Percentiles rank a stretch among this genome's conserved stretches.
phyloP scores from a whole-genome alignment of 2,797 vertebrate species.

The Triplophysa bombifrons region DNA sequence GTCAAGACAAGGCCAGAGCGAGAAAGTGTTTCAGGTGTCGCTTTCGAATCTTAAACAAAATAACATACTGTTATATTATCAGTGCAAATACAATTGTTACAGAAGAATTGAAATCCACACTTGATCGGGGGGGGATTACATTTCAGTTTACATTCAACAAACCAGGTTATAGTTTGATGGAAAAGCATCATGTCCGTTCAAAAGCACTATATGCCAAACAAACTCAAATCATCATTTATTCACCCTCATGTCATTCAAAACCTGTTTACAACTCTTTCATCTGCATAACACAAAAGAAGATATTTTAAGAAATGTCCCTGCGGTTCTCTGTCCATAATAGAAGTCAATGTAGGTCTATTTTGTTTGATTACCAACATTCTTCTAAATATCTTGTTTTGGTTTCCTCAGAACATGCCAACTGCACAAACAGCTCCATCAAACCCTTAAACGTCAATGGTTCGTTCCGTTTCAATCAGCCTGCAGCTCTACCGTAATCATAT shows the following conservation, averaged over 20 bases:
- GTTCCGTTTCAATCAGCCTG: background rate
- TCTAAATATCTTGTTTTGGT: too few species aligned
- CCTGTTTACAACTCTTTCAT: too few species aligned
- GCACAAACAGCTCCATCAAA: background rate
- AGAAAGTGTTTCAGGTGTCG: constrained; percentile 15
- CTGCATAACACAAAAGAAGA: too few species aligned
- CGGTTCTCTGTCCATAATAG: too few species aligned
- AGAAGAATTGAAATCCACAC: background rate
- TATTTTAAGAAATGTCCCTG: too few species aligned
- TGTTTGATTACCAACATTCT: too few species aligned
- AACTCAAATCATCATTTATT: background rate
- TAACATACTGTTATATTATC: background rate
- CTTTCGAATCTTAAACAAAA: constrained; percentile 8
- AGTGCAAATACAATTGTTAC: background rate
- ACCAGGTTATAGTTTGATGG: background rate
- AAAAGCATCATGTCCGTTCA: background rate
- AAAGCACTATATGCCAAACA: background rate
- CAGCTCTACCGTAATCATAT: background rate
- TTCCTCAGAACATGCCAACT: background rate
- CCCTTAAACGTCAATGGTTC: background rate
- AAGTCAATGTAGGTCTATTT: too few species aligned
- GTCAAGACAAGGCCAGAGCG: constrained; percentile 12
- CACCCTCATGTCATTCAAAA: background rate
- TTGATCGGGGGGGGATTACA: background rate
- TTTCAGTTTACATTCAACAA: background rate